Evolutionary conservation across 2,888 invertebrate genomes (phyloP), one percentile per base, ranked within the genome.

Genomic region (Synanthedon andrenaeformis): DNA sequence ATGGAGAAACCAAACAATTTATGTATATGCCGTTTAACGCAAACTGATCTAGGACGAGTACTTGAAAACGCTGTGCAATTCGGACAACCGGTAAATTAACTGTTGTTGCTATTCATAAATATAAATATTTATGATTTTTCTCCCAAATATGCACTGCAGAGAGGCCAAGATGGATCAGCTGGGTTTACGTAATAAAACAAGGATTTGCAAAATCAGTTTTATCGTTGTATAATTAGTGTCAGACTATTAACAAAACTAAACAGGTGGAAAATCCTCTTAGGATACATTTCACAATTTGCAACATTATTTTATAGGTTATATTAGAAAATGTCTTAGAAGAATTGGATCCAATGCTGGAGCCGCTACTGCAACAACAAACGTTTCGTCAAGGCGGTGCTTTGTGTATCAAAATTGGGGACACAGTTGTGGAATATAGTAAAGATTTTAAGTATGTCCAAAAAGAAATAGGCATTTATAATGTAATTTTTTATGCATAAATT

Each of bases 261-360:
- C 10, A 10, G 10, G 10, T 1, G 10, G 1, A 35, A 35, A 35
- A 35, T 35, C 8, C 8, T 8, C 10, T 2, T 28, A 6, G 19
- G 19, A 6, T 35, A 35, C 10, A 35, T 35, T 10, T 35, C 35
- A 35, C 35, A 45, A 45, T 45, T n/a, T 45, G 13, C 13, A 45
- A 45, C 8, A 0, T 45, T 45, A 42, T 45, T 60, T 58, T 50
- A 49, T 52, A 92, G 88, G 91, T 97, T 3, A 83, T 98, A 42
- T 78, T 98, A 58, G 98, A 98, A 82, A 97, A 97, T 72, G 92
- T 98, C 14, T 92, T 93, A 0, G 97, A 98, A 78, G 96, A 97
- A 68, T 76, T 98, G 56, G 98, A 98, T 79, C 96, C 97, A 1
- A 90, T 96, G 69, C 82, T 98, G 54, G 97, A 97, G 67, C 96